phyloP scores from a whole-genome alignment of 2,113 vertebrate species.

The Pleuronectes platessa region DNA sequence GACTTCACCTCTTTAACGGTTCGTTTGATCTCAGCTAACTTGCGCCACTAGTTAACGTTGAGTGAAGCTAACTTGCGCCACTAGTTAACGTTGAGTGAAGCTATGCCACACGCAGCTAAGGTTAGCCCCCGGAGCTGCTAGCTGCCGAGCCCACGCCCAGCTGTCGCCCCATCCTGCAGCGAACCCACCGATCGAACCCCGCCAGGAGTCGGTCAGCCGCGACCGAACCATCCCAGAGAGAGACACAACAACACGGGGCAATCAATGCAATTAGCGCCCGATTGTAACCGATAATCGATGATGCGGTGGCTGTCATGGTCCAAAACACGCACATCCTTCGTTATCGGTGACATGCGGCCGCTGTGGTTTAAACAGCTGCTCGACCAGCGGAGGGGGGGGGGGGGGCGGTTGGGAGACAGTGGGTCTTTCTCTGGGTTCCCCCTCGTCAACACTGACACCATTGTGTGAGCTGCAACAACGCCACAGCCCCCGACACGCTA shows the following conservation, averaged over 20 bases:
- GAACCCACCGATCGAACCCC: background rate
- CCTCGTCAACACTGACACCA: conserved; percentile 42
- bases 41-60: background rate
- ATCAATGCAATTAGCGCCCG: background rate
- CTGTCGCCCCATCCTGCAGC: background rate
- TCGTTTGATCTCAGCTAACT: background rate
- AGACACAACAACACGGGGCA: too few relatives aligned
- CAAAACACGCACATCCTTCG: background rate
- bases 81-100: conserved; percentile 12
- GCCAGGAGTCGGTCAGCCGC: background rate
- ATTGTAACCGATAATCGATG: background rate
- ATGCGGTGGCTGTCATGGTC: background rate
- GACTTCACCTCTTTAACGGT: background rate
- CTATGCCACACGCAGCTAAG: conserved; percentile 29
- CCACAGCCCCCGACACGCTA: background rate
- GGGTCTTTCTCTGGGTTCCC: conserved; percentile 24
- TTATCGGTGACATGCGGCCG: background rate
- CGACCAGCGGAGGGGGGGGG: conserved; percentile 1
- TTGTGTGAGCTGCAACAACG: conserved; percentile 24
- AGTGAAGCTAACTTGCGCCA: conserved; percentile 7
- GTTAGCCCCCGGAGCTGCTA: conserved; percentile 51
- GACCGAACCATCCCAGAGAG: too few relatives aligned
- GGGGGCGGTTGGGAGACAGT: background rate
- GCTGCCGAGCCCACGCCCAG: conserved; percentile 71
- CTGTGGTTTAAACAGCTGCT: background rate